Base-by-base conservation (phyloP, 2,888 invertebrate species). In the Halictus quadricinctus region DNA sequence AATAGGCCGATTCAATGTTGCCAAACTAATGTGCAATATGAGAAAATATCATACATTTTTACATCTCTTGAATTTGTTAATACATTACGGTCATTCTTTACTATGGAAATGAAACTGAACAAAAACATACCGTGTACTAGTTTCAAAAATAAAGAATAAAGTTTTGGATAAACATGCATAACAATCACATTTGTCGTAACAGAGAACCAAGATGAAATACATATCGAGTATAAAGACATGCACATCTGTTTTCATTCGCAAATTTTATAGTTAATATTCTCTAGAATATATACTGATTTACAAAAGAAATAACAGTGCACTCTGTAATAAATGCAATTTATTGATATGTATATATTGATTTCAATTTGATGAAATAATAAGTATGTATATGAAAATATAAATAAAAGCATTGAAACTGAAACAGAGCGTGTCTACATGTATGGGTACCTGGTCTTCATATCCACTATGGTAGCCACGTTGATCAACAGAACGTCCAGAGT, bases 371-470 rank as follows among this genome's bases (percentile, higher is more conserved):
- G 15, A 36, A 58, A 58, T 58, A 58, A 46, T 43, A 21, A 29
- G 66, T 69, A 46, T 41, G 36, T 43, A 78, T 12, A 75, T 25
- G 13, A n/a, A 73, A 43, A 48, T 72, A 60, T 74, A 50, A 64
- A 81, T 21, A 60, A 60, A 85, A 76, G 36, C 73, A 73, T 72
- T 60, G 46, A 48, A 84, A 79, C 66, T 75, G 80, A 83, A 81
- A 84, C 46, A 84, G 75, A 79, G 75, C 76, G 81, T 83, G 83
- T 87, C 80, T 88, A 75, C 83, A 50, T 83, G 76, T 80, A 82
- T 85, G 92, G 90, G 88, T 94, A 94, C 94, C 94, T 94, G 94
- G 84, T 94, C 93, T 87, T 94, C 94, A 88, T 88, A 93, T 92
- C 93, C 94, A 90, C 92, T 92, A 83, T 90, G 88, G 91, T 93